Evolutionary conservation across 2,797 vertebrate genomes (phyloP).

Genomic region (Pseudocheirus occidentalis): DNA sequence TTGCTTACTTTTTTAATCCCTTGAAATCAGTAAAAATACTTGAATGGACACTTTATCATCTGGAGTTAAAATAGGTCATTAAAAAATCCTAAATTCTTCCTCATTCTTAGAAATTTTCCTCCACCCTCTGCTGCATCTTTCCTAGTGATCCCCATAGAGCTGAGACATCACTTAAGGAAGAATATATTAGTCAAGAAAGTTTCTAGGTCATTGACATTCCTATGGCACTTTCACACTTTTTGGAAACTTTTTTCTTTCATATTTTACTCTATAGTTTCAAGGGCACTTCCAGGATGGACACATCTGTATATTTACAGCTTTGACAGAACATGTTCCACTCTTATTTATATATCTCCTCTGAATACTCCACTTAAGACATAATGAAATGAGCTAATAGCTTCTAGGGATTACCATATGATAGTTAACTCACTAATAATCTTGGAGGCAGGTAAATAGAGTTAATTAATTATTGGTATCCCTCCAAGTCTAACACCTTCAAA

Average conservation of each 20-base stretch:
- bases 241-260: neutral
- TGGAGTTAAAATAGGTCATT: slow-evolving; percentile 11
- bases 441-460: neutral
- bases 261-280: neutral
- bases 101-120: neutral
- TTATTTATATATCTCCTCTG: neutral
- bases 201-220: neutral
- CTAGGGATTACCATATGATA: neutral
- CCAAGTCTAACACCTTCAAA: neutral
- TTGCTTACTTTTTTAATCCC: neutral
- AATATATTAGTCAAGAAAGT: neutral
- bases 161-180: neutral
- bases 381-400: neutral
- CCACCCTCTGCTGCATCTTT: neutral
- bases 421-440: neutral
- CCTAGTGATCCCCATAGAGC: neutral
- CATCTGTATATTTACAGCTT: neutral
- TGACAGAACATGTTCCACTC: neutral
- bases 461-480: neutral
- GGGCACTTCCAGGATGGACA: neutral
- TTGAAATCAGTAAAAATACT: neutral
- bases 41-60: neutral
- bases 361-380: neutral
- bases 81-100: neutral
- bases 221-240: neutral